Evolutionary conservation across 2,797 vertebrate genomes (phyloP).

Genomic region (Sebastes taczanowskii): DNA sequence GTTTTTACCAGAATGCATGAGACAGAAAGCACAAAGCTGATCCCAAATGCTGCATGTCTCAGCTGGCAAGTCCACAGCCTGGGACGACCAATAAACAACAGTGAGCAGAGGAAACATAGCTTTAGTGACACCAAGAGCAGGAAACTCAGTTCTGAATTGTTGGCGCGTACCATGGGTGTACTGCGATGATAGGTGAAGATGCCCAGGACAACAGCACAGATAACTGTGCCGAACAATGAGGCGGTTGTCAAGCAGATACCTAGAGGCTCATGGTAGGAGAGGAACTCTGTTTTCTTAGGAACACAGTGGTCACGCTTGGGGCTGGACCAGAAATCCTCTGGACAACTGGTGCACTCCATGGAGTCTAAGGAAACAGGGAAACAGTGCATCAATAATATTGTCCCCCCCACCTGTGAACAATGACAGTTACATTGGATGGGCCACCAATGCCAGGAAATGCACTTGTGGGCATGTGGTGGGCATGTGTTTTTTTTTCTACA

Average conservation of each 20-base stretch:
- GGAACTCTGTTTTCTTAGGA: conserved; percentile 74
- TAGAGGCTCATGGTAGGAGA: conserved; percentile 67
- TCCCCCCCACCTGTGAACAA: neutral
- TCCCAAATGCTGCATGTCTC: conserved; percentile 60
- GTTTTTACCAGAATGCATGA: conserved; percentile 70
- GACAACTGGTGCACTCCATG: conserved; percentile 68
- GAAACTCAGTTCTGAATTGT: conserved; percentile 78
- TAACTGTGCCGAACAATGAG: conserved; percentile 60
- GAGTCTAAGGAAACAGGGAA: conserved; percentile 56
- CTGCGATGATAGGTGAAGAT: conserved; percentile 60
- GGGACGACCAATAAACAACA: conserved; percentile 69
- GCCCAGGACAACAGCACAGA: conserved; percentile 56
- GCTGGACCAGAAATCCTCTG: conserved; percentile 63
- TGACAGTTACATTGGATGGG: neutral
- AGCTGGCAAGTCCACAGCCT: conserved; percentile 54
- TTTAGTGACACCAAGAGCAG: conserved; percentile 40
- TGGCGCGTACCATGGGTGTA: conserved; percentile 73
- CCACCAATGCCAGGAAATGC: neutral
- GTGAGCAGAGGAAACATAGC: conserved; percentile 69
- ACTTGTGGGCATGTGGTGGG: neutral
- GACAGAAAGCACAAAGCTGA: conserved; percentile 63
- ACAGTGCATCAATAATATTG: neutral
- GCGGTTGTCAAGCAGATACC: conserved; percentile 64
- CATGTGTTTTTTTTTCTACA: neutral
- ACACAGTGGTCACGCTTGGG: conserved; percentile 62